These are phyloP conservation scores for Pimephales promelas DNA, from an alignment of 2,113 vertebrate genomes.

Conservation along the genomic window DNA sequence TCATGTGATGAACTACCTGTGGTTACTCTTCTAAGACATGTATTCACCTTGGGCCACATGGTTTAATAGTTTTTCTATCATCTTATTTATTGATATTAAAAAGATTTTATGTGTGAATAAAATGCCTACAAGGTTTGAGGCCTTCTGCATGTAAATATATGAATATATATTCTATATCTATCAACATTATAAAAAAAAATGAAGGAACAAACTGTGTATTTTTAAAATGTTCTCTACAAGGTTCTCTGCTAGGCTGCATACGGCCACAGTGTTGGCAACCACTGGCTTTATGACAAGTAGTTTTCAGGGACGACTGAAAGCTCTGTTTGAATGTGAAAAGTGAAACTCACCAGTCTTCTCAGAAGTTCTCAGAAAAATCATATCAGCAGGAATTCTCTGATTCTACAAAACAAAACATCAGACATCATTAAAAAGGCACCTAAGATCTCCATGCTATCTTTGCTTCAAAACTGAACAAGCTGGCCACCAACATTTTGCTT, in stretches of 20 bases:
- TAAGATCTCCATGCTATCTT: not conserved
- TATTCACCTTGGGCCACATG: too few species aligned
- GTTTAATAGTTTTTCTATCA: too few species aligned
- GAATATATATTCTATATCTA: too few species aligned
- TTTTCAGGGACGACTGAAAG: not conserved
- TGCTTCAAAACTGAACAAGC: not conserved
- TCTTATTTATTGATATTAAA: too few species aligned
- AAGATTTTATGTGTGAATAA: too few species aligned
- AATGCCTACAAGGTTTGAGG: too few species aligned
- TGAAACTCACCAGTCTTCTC: slow-evolving; percentile 75
- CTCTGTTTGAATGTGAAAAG: not conserved
- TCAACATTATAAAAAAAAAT: not conserved
- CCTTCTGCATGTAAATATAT: too few species aligned
- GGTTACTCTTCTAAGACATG: not conserved
- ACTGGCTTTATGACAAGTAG: not conserved
- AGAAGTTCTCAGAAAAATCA: slow-evolving; percentile 78
- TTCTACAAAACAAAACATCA: slow-evolving; percentile 64
- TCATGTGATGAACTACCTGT: not conserved
- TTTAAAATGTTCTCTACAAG: not conserved
- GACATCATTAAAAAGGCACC: not conserved
- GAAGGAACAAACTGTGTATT: not conserved
- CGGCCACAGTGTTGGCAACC: not conserved
- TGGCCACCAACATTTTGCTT: not conserved
- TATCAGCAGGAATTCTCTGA: slow-evolving; percentile 80
- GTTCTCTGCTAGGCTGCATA: slow-evolving; percentile 3